Evolutionary conservation across 2,797 vertebrate genomes (phyloP).

Genomic region (Channallabes apus): DNA sequence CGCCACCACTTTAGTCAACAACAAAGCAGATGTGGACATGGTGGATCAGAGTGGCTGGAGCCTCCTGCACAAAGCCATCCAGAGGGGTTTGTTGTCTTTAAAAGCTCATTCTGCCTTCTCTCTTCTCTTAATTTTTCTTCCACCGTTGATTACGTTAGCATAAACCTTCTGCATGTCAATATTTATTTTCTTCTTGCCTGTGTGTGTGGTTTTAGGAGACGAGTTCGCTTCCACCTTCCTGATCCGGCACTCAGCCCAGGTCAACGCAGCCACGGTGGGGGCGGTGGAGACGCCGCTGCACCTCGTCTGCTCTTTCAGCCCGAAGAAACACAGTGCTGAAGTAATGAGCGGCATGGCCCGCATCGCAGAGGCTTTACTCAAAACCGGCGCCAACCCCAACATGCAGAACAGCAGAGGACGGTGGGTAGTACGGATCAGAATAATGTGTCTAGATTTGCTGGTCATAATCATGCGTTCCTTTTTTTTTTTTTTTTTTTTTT

Average conservation of each 20-base stretch:
- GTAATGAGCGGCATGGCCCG: constrained; percentile 89
- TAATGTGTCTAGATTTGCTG: neutral
- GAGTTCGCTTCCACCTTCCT: constrained; percentile 94
- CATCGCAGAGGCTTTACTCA: constrained; percentile 89
- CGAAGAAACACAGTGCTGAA: constrained; percentile 85
- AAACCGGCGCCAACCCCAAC: constrained; percentile 93
- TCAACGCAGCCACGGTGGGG: constrained; percentile 88
- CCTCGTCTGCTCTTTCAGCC: constrained; percentile 89
- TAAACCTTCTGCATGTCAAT: neutral
- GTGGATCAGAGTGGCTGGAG: constrained; percentile 95
- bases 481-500: neutral
- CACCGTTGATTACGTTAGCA: neutral
- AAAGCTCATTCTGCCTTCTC: neutral
- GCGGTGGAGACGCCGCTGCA: constrained; percentile 95
- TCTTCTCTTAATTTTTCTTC: neutral
- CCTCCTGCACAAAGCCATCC: constrained; percentile 95
- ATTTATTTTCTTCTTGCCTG: neutral
- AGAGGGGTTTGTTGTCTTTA: constrained; percentile 79
- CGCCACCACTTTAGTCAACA: constrained; percentile 90
- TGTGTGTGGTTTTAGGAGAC: constrained; percentile 74
- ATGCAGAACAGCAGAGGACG: constrained; percentile 96
- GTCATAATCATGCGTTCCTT: neutral
- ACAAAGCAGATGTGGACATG: constrained; percentile 94
- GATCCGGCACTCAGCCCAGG: constrained; percentile 90
- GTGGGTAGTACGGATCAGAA: constrained; percentile 64